Conservation (phyloP, 2,113 vertebrate species). For the Dasyornis broadbenti region DNA sequence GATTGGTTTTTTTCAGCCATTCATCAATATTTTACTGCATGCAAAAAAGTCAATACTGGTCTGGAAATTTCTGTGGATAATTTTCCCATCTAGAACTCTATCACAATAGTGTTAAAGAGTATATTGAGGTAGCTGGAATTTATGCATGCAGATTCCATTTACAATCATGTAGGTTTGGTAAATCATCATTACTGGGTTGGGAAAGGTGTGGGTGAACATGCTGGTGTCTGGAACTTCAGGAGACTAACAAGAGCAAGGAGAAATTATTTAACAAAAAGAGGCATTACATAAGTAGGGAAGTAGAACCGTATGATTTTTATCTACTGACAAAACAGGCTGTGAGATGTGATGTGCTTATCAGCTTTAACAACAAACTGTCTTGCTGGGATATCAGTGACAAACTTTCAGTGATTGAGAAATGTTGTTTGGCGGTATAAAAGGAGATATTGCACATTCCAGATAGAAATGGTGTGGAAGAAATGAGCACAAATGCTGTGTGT, state of each 20-base stretch:
- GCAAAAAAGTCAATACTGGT: background rate
- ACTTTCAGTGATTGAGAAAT: background rate
- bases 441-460: background rate
- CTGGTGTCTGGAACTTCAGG: background rate
- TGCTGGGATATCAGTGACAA: background rate
- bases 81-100: background rate
- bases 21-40: constrained; percentile 51
- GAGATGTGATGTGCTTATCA: background rate
- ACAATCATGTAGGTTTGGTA: background rate
- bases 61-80: constrained; percentile 3
- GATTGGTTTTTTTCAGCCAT: constrained; percentile 30
- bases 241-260: background rate
- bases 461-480: background rate
- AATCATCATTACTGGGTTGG: background rate
- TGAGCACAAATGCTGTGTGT: background rate
- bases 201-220: background rate
- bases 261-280: background rate
- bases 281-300: background rate
- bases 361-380: background rate
- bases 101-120: background rate
- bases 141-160: background rate
- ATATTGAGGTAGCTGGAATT: background rate
- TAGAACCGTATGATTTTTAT: background rate
- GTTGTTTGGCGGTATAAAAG: background rate
- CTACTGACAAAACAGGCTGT: background rate